phyloP scores from a whole-genome alignment of 2,113 vertebrate genomes.

The Mesoclemmys tuberculata region DNA sequence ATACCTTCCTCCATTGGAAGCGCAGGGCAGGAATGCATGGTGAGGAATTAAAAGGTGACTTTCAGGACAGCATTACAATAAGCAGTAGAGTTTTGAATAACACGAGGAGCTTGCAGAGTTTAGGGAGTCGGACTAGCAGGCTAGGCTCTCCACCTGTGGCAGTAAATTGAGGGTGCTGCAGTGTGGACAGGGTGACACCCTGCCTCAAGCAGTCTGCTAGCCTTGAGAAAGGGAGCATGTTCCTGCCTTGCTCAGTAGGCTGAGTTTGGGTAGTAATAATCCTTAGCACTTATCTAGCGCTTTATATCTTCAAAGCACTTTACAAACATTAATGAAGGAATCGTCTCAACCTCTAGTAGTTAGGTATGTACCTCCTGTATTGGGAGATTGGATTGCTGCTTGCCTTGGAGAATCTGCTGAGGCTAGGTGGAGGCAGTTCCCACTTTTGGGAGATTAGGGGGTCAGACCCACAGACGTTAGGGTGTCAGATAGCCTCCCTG shows the following conservation, averaged over 20 bases:
- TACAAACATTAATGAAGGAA: slow-evolving; percentile 4
- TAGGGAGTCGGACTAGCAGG: neutral
- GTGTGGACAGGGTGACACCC: neutral
- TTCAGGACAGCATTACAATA: neutral
- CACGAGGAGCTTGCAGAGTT: neutral
- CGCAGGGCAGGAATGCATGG: neutral
- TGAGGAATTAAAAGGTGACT: neutral
- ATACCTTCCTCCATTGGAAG: neutral
- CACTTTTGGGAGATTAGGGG: neutral
- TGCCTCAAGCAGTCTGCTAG: neutral
- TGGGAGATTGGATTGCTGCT: neutral
- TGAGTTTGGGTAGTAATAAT: neutral
- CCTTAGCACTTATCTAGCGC: slow-evolving; percentile 65
- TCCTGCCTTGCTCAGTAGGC: neutral
- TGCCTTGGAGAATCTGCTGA: neutral
- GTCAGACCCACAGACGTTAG: neutral
- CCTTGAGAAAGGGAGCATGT: neutral
- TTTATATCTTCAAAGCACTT: slow-evolving; percentile 74
- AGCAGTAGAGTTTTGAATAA: neutral
- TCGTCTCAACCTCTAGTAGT: neutral
- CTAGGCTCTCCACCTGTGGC: neutral
- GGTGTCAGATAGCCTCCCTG: neutral
- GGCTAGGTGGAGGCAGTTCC: neutral
- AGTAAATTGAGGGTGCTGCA: neutral
- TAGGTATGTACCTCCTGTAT: neutral